Conservation (phyloP, 1,140 invertebrate species). For the Drosophila repletoides region DNA sequence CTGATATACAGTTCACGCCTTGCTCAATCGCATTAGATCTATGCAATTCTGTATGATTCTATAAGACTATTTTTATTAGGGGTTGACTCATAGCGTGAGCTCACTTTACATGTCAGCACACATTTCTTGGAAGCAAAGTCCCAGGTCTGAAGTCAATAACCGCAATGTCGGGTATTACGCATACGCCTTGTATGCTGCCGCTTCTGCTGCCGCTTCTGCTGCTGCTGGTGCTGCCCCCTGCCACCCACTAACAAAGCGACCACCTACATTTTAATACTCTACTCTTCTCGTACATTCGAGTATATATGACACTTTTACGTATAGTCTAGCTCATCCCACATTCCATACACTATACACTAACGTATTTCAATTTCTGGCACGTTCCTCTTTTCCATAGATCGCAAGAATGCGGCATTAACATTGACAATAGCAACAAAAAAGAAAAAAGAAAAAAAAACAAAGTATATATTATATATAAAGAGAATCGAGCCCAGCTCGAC, state of each 20-base stretch:
- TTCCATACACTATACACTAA: constrained; percentile 12
- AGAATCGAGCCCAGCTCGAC: constrained; percentile 34
- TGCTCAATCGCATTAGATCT: no score
- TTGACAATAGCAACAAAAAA: neutral
- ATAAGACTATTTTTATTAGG: neutral
- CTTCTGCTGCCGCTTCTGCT: constrained; percentile 4
- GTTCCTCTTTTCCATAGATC: constrained; percentile 26
- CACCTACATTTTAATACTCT: constrained; percentile 2
- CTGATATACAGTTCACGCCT: neutral
- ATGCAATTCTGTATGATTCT: constrained; percentile 1
- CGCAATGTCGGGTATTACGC: constrained; percentile 50
- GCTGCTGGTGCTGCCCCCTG: no score
- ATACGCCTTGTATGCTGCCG: constrained; percentile 48
- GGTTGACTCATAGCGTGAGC: constrained; percentile 29
- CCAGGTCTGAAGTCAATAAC: constrained; percentile 52
- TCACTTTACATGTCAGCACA: constrained; percentile 43
- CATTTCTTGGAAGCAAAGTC: constrained; percentile 47
- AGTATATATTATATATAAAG: no score
- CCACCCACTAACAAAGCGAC: no score
- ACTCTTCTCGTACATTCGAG: neutral
- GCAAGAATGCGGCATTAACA: constrained; percentile 43
- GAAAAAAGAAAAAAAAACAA: neutral
- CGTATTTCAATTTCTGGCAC: constrained; percentile 61
- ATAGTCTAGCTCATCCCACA: constrained; percentile 31
- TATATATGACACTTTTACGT: constrained; percentile 23